Evolutionary conservation across 1,140 invertebrate genomes (phyloP).

Genomic region (Cotesia vestalis): DNA sequence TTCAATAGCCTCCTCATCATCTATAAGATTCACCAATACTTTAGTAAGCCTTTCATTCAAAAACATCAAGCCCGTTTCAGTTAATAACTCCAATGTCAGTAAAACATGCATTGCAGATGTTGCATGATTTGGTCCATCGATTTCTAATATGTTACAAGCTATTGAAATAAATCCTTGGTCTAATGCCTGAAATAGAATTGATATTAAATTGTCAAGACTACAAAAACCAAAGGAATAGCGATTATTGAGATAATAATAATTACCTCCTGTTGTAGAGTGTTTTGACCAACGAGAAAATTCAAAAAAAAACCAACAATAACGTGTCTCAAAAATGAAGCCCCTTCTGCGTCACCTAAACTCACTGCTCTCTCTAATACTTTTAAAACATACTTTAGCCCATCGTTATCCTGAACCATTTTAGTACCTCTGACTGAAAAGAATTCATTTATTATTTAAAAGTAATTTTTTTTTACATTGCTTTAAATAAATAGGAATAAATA

Average conservation of each 20-base stretch:
- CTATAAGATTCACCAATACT: slow-evolving; percentile 52
- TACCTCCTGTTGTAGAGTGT: slow-evolving; percentile 68
- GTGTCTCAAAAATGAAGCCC: slow-evolving; percentile 55
- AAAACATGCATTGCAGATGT: slow-evolving; percentile 75
- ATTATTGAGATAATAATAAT: slow-evolving; percentile 3
- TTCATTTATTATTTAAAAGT: not conserved
- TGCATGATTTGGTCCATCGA: slow-evolving; percentile 60
- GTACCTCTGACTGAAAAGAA: slow-evolving; percentile 59
- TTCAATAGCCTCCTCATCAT: slow-evolving; percentile 64
- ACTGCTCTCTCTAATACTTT: slow-evolving; percentile 50
- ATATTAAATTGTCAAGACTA: slow-evolving; percentile 11
- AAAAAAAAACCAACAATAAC: slow-evolving; percentile 78
- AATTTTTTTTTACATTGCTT: not conserved
- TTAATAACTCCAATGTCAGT: slow-evolving; percentile 77
- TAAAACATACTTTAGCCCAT: slow-evolving; percentile 66
- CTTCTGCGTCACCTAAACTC: slow-evolving; percentile 45
- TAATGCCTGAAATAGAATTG: slow-evolving; percentile 64
- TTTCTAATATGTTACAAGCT: slow-evolving; percentile 66
- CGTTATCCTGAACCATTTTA: slow-evolving; percentile 70
- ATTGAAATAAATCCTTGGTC: slow-evolving; percentile 74
- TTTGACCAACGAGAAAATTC: slow-evolving; percentile 81
- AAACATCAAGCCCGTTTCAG: slow-evolving; percentile 69
- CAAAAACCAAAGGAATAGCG: slow-evolving; percentile 1
- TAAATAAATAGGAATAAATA: slow-evolving; percentile 53
- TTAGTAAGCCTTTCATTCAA: slow-evolving; percentile 52